A percentile compares a stretch with the other conserved stretches of the same genome.
phyloP scores from a whole-genome alignment of 1,140 invertebrate genomes.

The Neotoxoptera formosana region DNA sequence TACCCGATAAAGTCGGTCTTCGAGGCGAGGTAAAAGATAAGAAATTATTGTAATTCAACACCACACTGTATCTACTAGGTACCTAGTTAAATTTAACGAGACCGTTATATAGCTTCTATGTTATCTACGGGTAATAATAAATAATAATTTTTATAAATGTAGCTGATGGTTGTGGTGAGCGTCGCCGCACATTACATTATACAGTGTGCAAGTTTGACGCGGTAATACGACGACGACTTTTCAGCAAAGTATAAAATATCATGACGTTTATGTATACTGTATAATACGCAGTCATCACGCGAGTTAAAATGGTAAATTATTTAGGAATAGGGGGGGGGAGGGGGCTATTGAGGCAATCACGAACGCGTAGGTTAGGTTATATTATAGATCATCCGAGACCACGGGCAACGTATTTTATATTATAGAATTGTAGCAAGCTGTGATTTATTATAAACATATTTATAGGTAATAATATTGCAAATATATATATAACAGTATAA shows the following conservation, averaged over 20 bases:
- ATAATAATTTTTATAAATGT: not conserved
- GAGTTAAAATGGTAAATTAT: not conserved
- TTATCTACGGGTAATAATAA: not conserved
- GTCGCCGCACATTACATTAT: not conserved
- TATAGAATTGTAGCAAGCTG: too few species aligned
- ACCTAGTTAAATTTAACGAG: conserved; percentile 1
- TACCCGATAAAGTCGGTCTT: not conserved
- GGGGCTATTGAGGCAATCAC: too few species aligned
- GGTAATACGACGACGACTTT: not conserved
- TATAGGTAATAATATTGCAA: too few species aligned
- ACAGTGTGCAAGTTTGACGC: not conserved
- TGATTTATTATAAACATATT: too few species aligned
- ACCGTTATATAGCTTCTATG: not conserved
- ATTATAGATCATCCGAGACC: too few species aligned
- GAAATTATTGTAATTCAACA: conserved; percentile 5
- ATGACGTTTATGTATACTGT: too few species aligned
- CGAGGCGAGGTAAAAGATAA: not conserved
- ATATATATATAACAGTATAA: too few species aligned
- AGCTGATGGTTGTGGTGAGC: not conserved
- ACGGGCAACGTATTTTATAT: too few species aligned
- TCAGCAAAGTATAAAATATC: not conserved
- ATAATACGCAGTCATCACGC: too few species aligned
- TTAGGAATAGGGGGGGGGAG: not conserved
- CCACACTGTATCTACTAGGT: not conserved
- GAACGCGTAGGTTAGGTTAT: too few species aligned